phyloP scores from a whole-genome alignment of 1,140 invertebrate genomes.

The Pogonomyrmex barbatus region DNA sequence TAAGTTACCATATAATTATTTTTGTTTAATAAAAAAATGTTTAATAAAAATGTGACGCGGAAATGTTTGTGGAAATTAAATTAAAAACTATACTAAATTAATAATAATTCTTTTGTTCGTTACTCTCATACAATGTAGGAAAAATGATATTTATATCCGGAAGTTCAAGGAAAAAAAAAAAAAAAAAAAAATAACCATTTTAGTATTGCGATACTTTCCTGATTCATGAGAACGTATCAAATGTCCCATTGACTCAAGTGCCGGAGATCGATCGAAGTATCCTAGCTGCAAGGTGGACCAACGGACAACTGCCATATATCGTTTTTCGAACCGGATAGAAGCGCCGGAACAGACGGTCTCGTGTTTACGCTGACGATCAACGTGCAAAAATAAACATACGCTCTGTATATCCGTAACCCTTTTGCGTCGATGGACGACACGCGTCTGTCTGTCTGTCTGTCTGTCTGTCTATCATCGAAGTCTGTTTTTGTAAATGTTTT shows the following conservation, averaged over 20 bases:
- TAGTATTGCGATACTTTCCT: background rate
- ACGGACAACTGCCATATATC: background rate
- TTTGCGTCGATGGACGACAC: conserved; percentile 35
- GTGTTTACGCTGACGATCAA: conserved; percentile 69
- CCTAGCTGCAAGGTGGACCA: background rate
- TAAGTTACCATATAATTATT: background rate
- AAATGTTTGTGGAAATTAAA: background rate
- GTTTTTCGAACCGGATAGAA: conserved; percentile 40
- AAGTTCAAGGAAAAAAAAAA: background rate
- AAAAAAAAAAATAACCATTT: background rate
- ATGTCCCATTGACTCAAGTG: conserved; percentile 8
- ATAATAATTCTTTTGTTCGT: background rate
- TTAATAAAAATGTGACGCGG: background rate
- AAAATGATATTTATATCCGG: background rate
- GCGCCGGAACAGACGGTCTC: conserved; percentile 44
- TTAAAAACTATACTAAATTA: background rate
- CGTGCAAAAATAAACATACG: conserved; percentile 69
- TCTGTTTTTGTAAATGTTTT: conserved; percentile 15
- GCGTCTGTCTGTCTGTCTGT: background rate
- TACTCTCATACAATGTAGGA: background rate
- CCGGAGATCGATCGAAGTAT: background rate
- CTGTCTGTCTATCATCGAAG: background rate
- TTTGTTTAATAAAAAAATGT: background rate
- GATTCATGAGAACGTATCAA: conserved; percentile 10
- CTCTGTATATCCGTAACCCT: conserved; percentile 26